These are phyloP conservation scores for Scaptomyza montana DNA, from an alignment of 1,140 invertebrate species.

Conservation along the genomic window DNA sequence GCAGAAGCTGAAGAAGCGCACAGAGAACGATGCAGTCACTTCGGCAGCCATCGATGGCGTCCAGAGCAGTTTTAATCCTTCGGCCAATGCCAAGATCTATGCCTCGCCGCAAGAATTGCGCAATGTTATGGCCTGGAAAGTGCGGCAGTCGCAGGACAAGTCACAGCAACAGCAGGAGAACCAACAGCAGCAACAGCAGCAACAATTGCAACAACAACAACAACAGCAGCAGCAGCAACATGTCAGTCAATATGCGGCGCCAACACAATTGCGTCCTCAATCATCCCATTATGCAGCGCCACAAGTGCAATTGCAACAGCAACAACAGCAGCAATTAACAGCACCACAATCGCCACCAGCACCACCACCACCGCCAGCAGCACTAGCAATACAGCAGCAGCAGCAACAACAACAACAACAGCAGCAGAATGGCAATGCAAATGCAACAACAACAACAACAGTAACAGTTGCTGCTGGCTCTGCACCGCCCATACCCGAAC, in stretches of 20 bases:
- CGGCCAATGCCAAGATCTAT: constrained; percentile 93
- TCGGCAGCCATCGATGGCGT: constrained; percentile 84
- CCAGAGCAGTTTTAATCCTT: constrained; percentile 93
- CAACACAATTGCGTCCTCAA: constrained; percentile 40
- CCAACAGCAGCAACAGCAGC: constrained; percentile 84
- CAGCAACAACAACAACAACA: constrained; percentile 90
- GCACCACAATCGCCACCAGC: constrained; percentile 42
- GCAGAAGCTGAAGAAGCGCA: constrained; percentile 76
- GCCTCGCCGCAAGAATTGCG: constrained; percentile 93
- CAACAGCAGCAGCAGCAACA: constrained; percentile 90
- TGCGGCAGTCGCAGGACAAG: constrained; percentile 71
- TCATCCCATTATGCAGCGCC: constrained; percentile 68
- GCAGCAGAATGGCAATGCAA: constrained; percentile 82
- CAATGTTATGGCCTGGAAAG: constrained; percentile 89
- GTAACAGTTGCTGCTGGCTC: constrained; percentile 27
- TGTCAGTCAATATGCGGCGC: constrained; percentile 62
- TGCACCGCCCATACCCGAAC: constrained; percentile 93
- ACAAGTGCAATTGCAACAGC: constrained; percentile 54
- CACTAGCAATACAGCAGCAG: constrained; percentile 87
- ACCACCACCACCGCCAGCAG: constrained; percentile 87
- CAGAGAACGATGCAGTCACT: constrained; percentile 75
- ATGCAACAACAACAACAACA: constrained; percentile 54
- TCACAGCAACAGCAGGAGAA: constrained; percentile 11
- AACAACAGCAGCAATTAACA: constrained; percentile 30
- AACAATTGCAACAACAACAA: constrained; percentile 93